These are phyloP conservation scores for Polypterus senegalus DNA, from an alignment of 2,113 vertebrate species.

Conservation along the genomic window DNA sequence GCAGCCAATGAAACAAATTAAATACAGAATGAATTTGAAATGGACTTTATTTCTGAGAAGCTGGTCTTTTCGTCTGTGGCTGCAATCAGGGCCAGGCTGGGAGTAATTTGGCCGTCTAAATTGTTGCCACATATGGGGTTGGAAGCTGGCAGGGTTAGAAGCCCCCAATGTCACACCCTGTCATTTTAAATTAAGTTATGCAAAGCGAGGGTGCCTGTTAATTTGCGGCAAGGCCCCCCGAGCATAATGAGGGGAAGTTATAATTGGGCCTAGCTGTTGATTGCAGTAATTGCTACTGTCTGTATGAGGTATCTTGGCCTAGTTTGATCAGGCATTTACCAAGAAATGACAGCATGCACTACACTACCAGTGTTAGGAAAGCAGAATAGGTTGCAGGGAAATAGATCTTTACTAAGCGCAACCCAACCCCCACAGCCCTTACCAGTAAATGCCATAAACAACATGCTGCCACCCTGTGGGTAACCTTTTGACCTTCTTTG, in stretches of 20 bases:
- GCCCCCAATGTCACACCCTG: constrained; percentile 84
- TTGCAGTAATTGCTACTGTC: constrained; percentile 97
- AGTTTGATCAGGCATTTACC: constrained; percentile 24
- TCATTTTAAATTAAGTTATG: constrained; percentile 97
- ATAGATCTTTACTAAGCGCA: neutral
- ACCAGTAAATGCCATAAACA: constrained; percentile 20
- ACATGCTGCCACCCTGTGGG: constrained; percentile 21
- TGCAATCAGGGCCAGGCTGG: constrained; percentile 49
- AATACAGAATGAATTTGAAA: constrained; percentile 49
- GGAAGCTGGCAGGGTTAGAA: constrained; percentile 70
- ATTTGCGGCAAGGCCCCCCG: constrained; percentile 64
- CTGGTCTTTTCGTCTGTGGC: constrained; percentile 28
- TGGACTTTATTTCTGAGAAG: constrained; percentile 17
- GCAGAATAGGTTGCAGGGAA: too few species aligned
- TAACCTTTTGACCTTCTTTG: constrained; percentile 32
- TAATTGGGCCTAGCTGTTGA: constrained; percentile 98
- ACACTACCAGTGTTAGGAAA: too few species aligned
- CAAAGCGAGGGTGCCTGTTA: constrained; percentile 70
- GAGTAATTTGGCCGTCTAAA: constrained; percentile 85
- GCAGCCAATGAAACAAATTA: constrained; percentile 26
- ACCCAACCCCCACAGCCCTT: constrained; percentile 4
- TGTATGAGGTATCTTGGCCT: constrained; percentile 47
- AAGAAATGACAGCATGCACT: constrained; percentile 27
- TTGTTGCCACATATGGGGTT: constrained; percentile 78
- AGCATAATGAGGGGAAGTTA: constrained; percentile 77